Conservation (phyloP, 2,888 invertebrate genomes). For the Drosophila colorata region DNA sequence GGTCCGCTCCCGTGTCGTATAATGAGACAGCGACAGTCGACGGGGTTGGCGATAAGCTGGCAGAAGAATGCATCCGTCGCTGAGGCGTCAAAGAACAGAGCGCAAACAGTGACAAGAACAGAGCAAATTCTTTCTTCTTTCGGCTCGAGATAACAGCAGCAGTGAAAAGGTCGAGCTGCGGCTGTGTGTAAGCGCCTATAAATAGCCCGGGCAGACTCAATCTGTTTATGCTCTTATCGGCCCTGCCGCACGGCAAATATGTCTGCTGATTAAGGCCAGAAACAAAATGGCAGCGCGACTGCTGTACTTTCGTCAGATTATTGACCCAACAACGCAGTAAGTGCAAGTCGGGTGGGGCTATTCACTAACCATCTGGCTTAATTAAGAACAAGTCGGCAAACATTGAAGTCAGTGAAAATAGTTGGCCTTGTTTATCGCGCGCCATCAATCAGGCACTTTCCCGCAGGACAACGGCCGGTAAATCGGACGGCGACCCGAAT, state of each 20-base stretch:
- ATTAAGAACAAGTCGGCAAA: slow-evolving; percentile 77
- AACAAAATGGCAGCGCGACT: slow-evolving; percentile 63
- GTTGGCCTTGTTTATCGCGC: slow-evolving; percentile 77
- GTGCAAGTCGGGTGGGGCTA: slow-evolving; percentile 23
- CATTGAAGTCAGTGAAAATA: slow-evolving; percentile 69
- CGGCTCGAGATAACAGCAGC: slow-evolving; percentile 31
- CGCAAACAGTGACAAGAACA: slow-evolving; percentile 75
- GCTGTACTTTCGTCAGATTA: slow-evolving; percentile 54
- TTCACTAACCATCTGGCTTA: slow-evolving; percentile 69
- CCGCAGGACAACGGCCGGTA: slow-evolving; percentile 60
- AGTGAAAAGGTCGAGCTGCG: slow-evolving; percentile 50
- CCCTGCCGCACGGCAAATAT: slow-evolving; percentile 50
- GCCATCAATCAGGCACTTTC: slow-evolving; percentile 69
- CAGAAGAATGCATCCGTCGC: slow-evolving; percentile 69
- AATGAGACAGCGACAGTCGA: slow-evolving; percentile 57
- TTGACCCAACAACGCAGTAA: slow-evolving; percentile 56
- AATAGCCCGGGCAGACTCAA: slow-evolving; percentile 61
- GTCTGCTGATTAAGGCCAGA: slow-evolving; percentile 59
- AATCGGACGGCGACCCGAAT: slow-evolving; percentile 42
- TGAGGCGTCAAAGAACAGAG: slow-evolving; percentile 52
- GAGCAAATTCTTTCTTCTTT: slow-evolving; percentile 78
- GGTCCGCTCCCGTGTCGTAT: slow-evolving; percentile 35
- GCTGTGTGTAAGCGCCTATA: slow-evolving; percentile 49
- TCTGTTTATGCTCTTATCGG: slow-evolving; percentile 66
- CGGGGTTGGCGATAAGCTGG: slow-evolving; percentile 64